Evolutionary conservation across 2,113 vertebrate genomes (phyloP).

Genomic region (Ursus arctos): DNA sequence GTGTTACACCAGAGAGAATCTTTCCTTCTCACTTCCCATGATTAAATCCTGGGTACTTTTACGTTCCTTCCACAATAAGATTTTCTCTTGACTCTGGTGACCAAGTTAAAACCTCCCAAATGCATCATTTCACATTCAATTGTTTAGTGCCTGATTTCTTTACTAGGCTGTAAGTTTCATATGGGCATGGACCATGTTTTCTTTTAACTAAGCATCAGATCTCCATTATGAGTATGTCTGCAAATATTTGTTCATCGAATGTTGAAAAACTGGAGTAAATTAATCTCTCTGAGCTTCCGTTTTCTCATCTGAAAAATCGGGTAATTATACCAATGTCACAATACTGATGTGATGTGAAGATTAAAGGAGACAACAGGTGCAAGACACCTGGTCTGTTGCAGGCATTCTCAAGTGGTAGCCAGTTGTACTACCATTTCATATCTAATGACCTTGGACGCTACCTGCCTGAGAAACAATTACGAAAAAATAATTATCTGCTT

Average conservation of each 20-base stretch:
- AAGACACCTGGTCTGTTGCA: background rate
- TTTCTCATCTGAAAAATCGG: slow-evolving; percentile 31
- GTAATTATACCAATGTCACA: background rate
- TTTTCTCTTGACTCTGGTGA: slow-evolving; percentile 4
- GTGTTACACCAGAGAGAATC: background rate
- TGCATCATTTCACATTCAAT: background rate
- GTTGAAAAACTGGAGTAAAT: background rate
- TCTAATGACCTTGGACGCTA: background rate
- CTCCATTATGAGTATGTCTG: background rate
- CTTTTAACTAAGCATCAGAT: background rate
- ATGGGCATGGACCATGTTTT: background rate
- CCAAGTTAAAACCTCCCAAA: background rate
- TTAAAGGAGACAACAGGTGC: background rate
- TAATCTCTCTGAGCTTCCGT: background rate
- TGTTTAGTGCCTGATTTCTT: background rate
- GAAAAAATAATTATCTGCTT: slow-evolving; percentile 11
- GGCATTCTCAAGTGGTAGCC: background rate
- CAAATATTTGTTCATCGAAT: background rate
- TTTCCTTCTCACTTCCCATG: background rate
- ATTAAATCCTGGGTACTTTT: background rate
- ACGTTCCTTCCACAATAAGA: background rate
- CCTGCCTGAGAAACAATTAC: slow-evolving; percentile 27
- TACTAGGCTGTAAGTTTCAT: background rate
- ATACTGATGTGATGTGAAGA: background rate
- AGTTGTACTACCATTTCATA: background rate